Conservation (phyloP, 2,797 vertebrate genomes). For the Semaprochilodus insignis region DNA sequence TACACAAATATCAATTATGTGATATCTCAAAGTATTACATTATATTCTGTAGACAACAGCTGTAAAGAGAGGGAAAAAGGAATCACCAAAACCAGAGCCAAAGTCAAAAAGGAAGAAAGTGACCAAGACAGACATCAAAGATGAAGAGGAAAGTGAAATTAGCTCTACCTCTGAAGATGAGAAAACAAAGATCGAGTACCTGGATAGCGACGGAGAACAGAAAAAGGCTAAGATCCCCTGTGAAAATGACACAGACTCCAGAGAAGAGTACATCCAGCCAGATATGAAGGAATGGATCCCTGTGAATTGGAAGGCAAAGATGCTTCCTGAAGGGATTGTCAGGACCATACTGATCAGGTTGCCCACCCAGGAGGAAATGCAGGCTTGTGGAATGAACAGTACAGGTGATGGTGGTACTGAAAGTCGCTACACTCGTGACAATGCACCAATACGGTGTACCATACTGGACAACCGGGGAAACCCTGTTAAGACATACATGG, state of each 20-base stretch:
- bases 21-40: background rate
- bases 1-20: background rate
- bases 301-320: background rate
- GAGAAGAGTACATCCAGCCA: slow-evolving; percentile 59
- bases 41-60: slow-evolving; percentile 2
- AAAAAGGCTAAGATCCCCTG: accelerated
- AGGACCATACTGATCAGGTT: slow-evolving; percentile 51
- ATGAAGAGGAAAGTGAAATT: background rate
- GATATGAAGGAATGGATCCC: slow-evolving; percentile 85
- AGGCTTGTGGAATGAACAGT: background rate
- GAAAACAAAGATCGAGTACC: slow-evolving; percentile 47
- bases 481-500: slow-evolving; percentile 53
- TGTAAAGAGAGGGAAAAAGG: background rate
- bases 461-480: slow-evolving; percentile 57
- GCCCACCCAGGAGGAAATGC: slow-evolving; percentile 22
- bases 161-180: slow-evolving; percentile 45
- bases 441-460: slow-evolving; percentile 56
- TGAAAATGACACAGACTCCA: background rate
- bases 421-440: background rate
- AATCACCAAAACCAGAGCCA: background rate
- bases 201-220: slow-evolving; percentile 58
- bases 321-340: background rate
- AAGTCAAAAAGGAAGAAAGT: slow-evolving; percentile 17
- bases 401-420: background rate
- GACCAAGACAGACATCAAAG: background rate